Evolutionary conservation across 2,888 invertebrate genomes (phyloP).

Genomic region (Carabus problematicus): DNA sequence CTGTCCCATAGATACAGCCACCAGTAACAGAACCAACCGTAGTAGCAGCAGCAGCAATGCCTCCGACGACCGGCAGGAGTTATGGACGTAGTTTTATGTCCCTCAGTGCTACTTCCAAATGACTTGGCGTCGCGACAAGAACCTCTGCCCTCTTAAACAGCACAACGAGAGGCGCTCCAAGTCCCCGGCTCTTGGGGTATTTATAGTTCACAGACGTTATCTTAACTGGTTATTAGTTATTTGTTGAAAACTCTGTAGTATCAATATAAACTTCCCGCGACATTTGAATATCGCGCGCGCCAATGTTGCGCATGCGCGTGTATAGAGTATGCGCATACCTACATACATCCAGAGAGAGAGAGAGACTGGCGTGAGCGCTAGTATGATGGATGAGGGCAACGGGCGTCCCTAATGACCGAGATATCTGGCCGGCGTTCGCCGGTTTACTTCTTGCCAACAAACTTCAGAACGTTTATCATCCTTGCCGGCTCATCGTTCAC

Average conservation of each 20-base stretch:
- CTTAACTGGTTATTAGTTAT: too few relatives aligned
- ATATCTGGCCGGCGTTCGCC: slow-evolving; percentile 54
- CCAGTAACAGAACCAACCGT: neutral
- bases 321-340: neutral
- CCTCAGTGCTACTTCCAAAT: slow-evolving; percentile 49
- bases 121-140: slow-evolving; percentile 47
- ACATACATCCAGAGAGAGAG: neutral
- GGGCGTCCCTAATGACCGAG: slow-evolving; percentile 57
- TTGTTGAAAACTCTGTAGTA: too few relatives aligned
- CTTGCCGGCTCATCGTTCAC: slow-evolving; percentile 42
- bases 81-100: slow-evolving; percentile 47
- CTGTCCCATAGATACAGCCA: slow-evolving; percentile 35
- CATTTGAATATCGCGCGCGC: slow-evolving; percentile 3
- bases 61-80: slow-evolving; percentile 43
- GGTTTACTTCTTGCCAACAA: slow-evolving; percentile 53
- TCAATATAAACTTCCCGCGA: too few relatives aligned
- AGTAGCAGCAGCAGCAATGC: slow-evolving; percentile 42
- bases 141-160: slow-evolving; percentile 6
- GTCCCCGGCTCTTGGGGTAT: too few relatives aligned
- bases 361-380: slow-evolving; percentile 26
- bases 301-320: slow-evolving; percentile 1
- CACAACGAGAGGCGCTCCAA: too few relatives aligned
- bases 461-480: slow-evolving; percentile 56
- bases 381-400: slow-evolving; percentile 57
- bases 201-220: too few relatives aligned